A percentile compares a stretch with the other conserved stretches of the same genome.
Evolutionary conservation across 2,888 invertebrate genomes (phyloP).

Genomic region (Agrochola litura): DNA sequence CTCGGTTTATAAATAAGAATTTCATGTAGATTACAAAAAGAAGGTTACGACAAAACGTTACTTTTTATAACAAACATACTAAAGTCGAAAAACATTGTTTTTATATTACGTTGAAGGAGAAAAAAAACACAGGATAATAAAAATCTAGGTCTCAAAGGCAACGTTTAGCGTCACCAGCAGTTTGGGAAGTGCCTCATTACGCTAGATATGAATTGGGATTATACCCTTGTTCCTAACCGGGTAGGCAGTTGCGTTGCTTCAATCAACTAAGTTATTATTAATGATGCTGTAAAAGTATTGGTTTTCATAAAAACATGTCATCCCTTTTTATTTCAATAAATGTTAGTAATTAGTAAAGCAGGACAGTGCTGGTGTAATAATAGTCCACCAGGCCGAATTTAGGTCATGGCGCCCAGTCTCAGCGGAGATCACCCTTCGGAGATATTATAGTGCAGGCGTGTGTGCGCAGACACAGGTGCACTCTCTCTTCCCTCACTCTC

Average conservation of each 20-base stretch:
- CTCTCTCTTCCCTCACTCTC: no score
- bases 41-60: conserved; percentile 50
- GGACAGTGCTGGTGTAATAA: no score
- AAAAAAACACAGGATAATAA: conserved; percentile 39
- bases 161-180: conserved; percentile 49
- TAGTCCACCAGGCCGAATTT: no score
- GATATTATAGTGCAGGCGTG: no score
- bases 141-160: conserved; percentile 58
- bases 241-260: background rate
- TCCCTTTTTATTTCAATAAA: background rate
- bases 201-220: conserved; percentile 41
- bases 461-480: no score
- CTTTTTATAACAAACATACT: conserved; percentile 60
- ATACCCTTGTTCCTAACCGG: conserved; percentile 15
- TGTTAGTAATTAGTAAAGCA: no score
- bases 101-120: conserved; percentile 20
- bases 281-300: background rate
- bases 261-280: conserved; percentile 4
- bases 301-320: background rate
- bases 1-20: conserved; percentile 40
- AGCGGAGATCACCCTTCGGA: no score
- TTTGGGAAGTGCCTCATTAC: conserved; percentile 54
- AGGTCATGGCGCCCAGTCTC: no score
- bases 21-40: conserved; percentile 53
- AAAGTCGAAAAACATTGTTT: conserved; percentile 42